These are phyloP conservation scores for Drosophila barbarae DNA, from an alignment of 2,888 invertebrate species.

Conservation along the genomic window DNA sequence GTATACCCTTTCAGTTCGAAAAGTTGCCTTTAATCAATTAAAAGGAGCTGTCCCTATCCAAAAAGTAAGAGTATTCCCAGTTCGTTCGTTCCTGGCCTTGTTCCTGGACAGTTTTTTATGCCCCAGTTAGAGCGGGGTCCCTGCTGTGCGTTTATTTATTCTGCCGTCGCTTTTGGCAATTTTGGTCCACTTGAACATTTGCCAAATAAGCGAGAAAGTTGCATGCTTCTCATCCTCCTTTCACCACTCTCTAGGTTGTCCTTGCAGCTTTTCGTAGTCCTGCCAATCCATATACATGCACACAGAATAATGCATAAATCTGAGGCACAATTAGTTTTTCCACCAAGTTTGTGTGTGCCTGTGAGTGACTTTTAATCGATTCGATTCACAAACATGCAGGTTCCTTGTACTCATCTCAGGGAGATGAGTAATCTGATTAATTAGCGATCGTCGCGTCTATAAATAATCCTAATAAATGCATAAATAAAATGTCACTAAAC, in stretches of 20 bases:
- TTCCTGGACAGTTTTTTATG: slow-evolving; percentile 9
- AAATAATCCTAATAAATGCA: slow-evolving; percentile 33
- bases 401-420: background rate
- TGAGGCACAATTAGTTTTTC: slow-evolving; percentile 36
- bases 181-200: slow-evolving; percentile 65
- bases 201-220: slow-evolving; percentile 71
- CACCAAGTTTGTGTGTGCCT: background rate
- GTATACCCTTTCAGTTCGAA: background rate
- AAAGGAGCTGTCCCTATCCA: background rate
- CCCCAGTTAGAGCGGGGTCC: background rate
- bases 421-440: slow-evolving; percentile 18
- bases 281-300: slow-evolving; percentile 58
- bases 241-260: background rate
- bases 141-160: slow-evolving; percentile 58
- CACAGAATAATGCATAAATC: slow-evolving; percentile 64
- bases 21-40: background rate
- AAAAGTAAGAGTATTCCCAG: slow-evolving; percentile 2
- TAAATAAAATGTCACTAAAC: slow-evolving; percentile 34
- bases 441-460: slow-evolving; percentile 7
- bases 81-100: slow-evolving; percentile 12
- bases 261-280: slow-evolving; percentile 11
- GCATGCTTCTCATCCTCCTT: slow-evolving; percentile 34
- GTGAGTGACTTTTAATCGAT: slow-evolving; percentile 18
- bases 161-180: slow-evolving; percentile 49
- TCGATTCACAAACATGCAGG: background rate